Percentiles rank a stretch among this genome's conserved stretches.
phyloP scores from a whole-genome alignment of 2,113 vertebrate species.

The Catharus fuscescens region DNA sequence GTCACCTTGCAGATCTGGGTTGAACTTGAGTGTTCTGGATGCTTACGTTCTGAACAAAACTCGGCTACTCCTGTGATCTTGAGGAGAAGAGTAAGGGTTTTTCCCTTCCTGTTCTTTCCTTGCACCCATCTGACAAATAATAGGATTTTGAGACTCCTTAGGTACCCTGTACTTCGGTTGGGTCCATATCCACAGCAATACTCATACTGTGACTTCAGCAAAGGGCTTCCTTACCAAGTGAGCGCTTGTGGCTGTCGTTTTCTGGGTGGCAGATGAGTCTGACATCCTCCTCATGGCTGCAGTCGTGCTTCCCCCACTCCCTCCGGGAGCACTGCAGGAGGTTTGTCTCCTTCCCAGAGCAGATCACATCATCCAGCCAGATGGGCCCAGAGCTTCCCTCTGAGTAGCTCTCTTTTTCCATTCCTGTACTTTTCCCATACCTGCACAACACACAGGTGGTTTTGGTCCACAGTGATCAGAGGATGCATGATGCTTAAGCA shows the following conservation, averaged over 20 bases:
- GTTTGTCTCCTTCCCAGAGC: constrained; percentile 86
- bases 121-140: not conserved
- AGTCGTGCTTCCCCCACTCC: constrained; percentile 90
- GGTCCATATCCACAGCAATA: not conserved
- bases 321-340: constrained; percentile 81
- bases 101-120: not conserved
- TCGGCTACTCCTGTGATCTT: not conserved
- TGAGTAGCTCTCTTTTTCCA: constrained; percentile 59
- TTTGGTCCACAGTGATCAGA: not conserved
- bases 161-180: not conserved
- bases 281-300: constrained; percentile 88
- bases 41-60: not conserved
- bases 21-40: not conserved
- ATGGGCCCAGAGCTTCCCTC: constrained; percentile 79
- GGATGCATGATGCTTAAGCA: not conserved
- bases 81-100: not conserved
- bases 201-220: not conserved
- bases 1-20: not conserved
- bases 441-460: constrained; percentile 37
- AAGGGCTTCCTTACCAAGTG: constrained; percentile 76
- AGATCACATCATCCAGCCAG: constrained; percentile 90
- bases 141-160: not conserved
- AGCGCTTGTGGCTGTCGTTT: constrained; percentile 65
- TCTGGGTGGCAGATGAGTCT: constrained; percentile 81
- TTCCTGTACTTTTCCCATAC: constrained; percentile 73